Evolutionary conservation across 2,113 vertebrate genomes (phyloP).

Genomic region (Dermatemys mawii): DNA sequence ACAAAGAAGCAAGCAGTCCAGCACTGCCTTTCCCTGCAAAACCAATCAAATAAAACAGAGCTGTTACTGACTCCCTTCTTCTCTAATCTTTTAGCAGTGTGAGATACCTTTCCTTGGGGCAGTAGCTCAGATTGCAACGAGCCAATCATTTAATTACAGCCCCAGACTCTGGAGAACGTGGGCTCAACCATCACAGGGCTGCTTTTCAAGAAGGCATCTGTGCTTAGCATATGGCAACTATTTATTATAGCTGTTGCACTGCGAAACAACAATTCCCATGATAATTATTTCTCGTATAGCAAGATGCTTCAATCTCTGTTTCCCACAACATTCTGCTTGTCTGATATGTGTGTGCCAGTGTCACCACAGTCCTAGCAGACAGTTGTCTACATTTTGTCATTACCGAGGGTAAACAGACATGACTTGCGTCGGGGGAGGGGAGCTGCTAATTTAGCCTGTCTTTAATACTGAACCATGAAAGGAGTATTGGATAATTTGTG

Average conservation of each 20-base stretch:
- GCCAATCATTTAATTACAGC: constrained; percentile 59
- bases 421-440: constrained; percentile 76
- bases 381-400: constrained; percentile 78
- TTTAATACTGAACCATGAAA: constrained; percentile 71
- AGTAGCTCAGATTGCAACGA: constrained; percentile 61
- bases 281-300: constrained; percentile 81
- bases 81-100: not conserved
- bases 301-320: constrained; percentile 77
- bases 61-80: not conserved
- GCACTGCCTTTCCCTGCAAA: not conserved
- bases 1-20: rapidly evolving
- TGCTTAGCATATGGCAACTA: constrained; percentile 84
- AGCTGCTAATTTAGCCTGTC: constrained; percentile 78
- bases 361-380: constrained; percentile 73
- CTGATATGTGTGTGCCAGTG: constrained; percentile 76
- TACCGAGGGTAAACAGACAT: constrained; percentile 80
- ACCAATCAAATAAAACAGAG: constrained; percentile 5
- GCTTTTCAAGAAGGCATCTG: constrained; percentile 82
- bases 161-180: constrained; percentile 67
- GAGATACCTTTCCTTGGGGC: constrained; percentile 49
- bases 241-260: constrained; percentile 82
- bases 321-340: constrained; percentile 80
- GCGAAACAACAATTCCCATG: constrained; percentile 82
- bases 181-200: constrained; percentile 70
- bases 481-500: constrained; percentile 71